Conservation (phyloP, 2,113 vertebrate species). For the Hemiprocne comata region DNA sequence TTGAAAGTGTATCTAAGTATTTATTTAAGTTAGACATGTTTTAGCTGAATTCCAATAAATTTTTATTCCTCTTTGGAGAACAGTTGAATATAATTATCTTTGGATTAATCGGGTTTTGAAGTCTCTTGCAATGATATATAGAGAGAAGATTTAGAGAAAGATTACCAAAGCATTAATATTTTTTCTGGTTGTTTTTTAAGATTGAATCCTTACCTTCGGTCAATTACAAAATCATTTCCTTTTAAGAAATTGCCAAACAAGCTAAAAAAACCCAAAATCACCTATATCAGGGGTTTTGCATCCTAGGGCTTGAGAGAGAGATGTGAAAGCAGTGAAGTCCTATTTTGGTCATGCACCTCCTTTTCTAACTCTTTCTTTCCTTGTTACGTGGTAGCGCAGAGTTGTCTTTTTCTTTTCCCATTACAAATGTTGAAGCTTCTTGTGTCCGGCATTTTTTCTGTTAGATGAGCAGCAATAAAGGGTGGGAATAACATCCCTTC, state of each 20-base stretch:
- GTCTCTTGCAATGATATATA: background rate
- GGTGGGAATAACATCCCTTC: constrained; percentile 8
- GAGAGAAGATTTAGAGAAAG: constrained; percentile 10
- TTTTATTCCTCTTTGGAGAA: background rate
- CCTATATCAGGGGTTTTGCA: background rate
- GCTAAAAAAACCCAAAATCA: background rate
- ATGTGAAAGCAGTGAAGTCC: background rate
- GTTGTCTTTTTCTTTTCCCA: background rate
- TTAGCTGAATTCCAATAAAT: background rate
- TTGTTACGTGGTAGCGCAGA: background rate
- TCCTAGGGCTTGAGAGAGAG: background rate
- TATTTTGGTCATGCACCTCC: background rate
- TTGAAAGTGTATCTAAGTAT: background rate
- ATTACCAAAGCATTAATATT: constrained; percentile 15
- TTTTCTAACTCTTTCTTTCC: background rate
- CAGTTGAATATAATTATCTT: constrained; percentile 18
- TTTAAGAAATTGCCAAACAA: background rate
- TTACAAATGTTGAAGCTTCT: background rate
- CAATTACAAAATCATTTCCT: background rate
- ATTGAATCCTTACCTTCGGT: constrained; percentile 17
- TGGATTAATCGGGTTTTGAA: constrained; percentile 38
- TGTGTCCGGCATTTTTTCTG: background rate
- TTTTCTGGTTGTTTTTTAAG: constrained; percentile 12
- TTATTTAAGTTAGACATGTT: background rate
- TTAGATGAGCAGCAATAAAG: constrained; percentile 16